phyloP scores from a whole-genome alignment of 2,888 invertebrate genomes.

The Deilephila porcellus region DNA sequence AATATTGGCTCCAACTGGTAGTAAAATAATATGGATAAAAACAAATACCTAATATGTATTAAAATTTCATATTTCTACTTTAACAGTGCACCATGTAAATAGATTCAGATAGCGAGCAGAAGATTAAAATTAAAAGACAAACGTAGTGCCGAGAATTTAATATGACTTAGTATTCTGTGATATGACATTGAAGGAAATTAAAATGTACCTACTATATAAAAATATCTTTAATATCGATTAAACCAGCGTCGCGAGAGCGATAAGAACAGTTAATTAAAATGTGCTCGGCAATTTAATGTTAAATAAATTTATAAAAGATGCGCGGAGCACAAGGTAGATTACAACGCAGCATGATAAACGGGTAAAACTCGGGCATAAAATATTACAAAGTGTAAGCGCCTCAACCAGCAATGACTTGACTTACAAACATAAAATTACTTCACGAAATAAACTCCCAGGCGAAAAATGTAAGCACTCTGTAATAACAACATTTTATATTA shows the following conservation, averaged over 20 bases:
- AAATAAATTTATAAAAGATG: constrained; percentile 14
- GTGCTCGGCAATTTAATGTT: neutral
- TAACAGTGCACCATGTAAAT: too few species aligned
- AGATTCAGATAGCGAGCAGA: too few species aligned
- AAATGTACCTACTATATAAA: too few species aligned
- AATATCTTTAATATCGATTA: neutral
- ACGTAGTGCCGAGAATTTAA: too few species aligned
- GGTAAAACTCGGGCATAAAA: constrained; percentile 48
- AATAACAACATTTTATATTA: neutral
- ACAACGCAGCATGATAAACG: constrained; percentile 52
- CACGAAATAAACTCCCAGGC: neutral
- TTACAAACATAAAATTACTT: constrained; percentile 43
- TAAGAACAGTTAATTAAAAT: neutral
- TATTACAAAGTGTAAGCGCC: constrained; percentile 45
- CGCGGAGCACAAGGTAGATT: constrained; percentile 37
- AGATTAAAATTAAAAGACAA: too few species aligned
- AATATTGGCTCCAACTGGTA: too few species aligned
- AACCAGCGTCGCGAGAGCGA: neutral
- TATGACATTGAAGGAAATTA: too few species aligned
- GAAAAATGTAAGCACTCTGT: neutral
- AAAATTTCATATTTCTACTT: too few species aligned
- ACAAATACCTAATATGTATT: too few species aligned
- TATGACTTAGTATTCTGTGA: too few species aligned
- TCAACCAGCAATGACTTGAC: neutral
- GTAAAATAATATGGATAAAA: too few species aligned